phyloP scores from a whole-genome alignment of 1,140 invertebrate species.

The Cheumatopsyche charites region DNA sequence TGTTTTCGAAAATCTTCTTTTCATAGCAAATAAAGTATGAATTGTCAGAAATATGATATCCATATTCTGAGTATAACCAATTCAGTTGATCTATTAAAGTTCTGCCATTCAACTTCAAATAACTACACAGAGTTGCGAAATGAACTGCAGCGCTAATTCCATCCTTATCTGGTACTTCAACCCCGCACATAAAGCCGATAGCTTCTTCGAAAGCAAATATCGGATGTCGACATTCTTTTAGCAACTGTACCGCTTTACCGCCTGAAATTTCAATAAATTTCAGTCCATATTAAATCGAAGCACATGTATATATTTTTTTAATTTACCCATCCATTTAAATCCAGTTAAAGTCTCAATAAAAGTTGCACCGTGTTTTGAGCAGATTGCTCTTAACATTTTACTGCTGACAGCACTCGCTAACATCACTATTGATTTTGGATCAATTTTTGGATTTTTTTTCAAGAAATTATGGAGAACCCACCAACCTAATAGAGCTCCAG shows the following conservation, averaged over 20 bases:
- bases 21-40: conserved; percentile 91
- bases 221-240: conserved; percentile 72
- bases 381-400: conserved; percentile 90
- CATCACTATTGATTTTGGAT: conserved; percentile 68
- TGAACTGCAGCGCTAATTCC: conserved; percentile 87
- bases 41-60: conserved; percentile 83
- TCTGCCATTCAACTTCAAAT: conserved; percentile 70
- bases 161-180: conserved; percentile 91
- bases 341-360: conserved; percentile 97
- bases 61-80: conserved; percentile 84
- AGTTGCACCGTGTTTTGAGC: conserved; percentile 79
- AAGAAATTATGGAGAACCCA: conserved; percentile 78
- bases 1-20: conserved; percentile 68
- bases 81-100: conserved; percentile 79
- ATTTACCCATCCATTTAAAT: conserved; percentile 97
- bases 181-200: conserved; percentile 94
- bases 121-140: conserved; percentile 78
- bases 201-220: conserved; percentile 96
- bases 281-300: not conserved
- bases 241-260: conserved; percentile 80
- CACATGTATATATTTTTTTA: not conserved
- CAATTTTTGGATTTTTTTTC: conserved; percentile 57
- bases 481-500: conserved; percentile 95
- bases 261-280: conserved; percentile 53
- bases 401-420: conserved; percentile 96